Evolutionary conservation across 2,797 vertebrate species (phyloP), one percentile per base, ranked within the genome.

Genomic region (Lerista edwardsae): DNA sequence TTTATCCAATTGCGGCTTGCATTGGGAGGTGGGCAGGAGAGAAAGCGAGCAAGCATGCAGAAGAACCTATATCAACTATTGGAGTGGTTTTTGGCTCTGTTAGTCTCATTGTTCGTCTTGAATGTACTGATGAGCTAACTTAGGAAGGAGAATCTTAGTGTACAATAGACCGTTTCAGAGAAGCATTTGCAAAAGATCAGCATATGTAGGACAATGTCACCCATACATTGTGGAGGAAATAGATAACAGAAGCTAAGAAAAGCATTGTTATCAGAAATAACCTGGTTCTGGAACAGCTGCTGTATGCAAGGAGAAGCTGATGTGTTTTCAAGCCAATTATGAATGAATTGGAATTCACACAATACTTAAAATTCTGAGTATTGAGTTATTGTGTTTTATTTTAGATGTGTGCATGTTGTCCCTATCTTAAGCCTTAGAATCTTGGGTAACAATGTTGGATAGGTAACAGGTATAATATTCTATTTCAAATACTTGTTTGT

Each of bases 11-110:
- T 87, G 27, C 57, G 34, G 34, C 74, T 74, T 90, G 47, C 81
- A 75, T 92, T 88, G n/a, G n/a, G n/a, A n/a, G n/a, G n/a, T 86
- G 61, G 47, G 51, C 27, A 41, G 88, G 51, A 44, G 14, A 34
- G 62, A 11, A 29, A n/a, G 21, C 57, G 23, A 62, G 3, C 23
- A 21, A 27, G 27, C 44, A 39, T 10, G 3, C 7, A 75, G 29
- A 65, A 39, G 47, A 75, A 21, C 2, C 21, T 59, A 36, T 36
- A 75, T 83, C 15, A 83, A 17, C 59, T 91, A 84, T 79, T 71
- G 51, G 68, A 12, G 64, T 83, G 23, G 61, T 0, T 87, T 27
- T 86, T 84, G 6, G 84, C 34, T 44, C 1, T 68, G 27, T 4
- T 1, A 36, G 2, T 19, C 3, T 73, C 65, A 51, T 61, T 78